These are phyloP conservation scores for Liolophura sinensis DNA, from an alignment of 1,140 invertebrate genomes.

Conservation along the genomic window DNA sequence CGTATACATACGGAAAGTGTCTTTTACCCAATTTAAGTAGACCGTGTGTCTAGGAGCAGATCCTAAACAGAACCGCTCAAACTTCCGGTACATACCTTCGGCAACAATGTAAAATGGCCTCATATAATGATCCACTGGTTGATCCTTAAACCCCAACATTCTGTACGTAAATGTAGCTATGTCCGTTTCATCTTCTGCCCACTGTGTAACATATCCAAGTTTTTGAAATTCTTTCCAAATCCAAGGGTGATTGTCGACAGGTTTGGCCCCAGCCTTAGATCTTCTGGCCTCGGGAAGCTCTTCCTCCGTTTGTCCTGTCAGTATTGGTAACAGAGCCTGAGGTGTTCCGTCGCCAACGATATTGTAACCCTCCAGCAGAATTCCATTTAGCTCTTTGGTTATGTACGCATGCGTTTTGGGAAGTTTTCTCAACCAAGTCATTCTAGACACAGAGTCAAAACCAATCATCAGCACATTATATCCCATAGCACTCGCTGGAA, in stretches of 20 bases:
- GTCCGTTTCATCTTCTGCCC: background rate
- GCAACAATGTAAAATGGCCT: background rate
- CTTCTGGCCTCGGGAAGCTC: constrained; percentile 22
- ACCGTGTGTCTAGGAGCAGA: constrained; percentile 72
- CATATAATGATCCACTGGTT: constrained; percentile 1
- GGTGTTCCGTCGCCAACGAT: constrained; percentile 24
- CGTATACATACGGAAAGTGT: constrained; percentile 66
- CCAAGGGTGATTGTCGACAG: constrained; percentile 57
- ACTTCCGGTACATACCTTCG: background rate
- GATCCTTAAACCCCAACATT: constrained; percentile 4
- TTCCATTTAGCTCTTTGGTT: background rate
- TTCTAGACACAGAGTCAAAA: constrained; percentile 11
- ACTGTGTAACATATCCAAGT: constrained; percentile 63
- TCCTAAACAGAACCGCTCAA: constrained; percentile 67
- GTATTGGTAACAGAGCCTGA: constrained; percentile 10
- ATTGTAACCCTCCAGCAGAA: constrained; percentile 12
- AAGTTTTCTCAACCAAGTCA: constrained; percentile 6
- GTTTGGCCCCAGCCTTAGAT: background rate
- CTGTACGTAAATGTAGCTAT: constrained; percentile 3
- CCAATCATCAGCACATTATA: constrained; percentile 15
- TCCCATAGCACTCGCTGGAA: background rate
- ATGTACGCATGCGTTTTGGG: constrained; percentile 10
- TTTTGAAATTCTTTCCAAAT: constrained; percentile 41
- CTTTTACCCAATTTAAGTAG: constrained; percentile 67
- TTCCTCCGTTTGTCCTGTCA: constrained; percentile 10